Evolutionary conservation across 2,888 invertebrate genomes (phyloP).

Genomic region (Bimastos eiseni): DNA sequence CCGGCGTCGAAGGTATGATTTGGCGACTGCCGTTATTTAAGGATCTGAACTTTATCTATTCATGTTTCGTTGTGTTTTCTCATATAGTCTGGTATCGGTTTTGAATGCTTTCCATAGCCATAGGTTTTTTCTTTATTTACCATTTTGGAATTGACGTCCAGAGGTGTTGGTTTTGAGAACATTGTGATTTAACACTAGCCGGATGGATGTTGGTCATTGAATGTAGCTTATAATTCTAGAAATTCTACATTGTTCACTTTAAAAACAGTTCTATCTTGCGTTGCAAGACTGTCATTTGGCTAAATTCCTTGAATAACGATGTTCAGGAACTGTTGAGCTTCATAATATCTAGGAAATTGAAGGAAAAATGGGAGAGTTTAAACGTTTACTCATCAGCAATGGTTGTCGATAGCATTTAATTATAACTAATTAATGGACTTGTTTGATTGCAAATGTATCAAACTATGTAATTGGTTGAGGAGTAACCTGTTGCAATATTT

Average conservation of each 20-base stretch:
- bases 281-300: background rate
- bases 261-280: background rate
- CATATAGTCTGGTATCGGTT: background rate
- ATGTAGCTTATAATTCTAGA: background rate
- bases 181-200: too few relatives aligned
- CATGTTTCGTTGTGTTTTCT: background rate
- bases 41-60: conserved; percentile 10
- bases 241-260: background rate
- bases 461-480: background rate
- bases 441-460: background rate
- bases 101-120: background rate
- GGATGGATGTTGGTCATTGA: background rate
- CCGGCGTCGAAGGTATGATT: background rate
- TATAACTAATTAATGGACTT: background rate
- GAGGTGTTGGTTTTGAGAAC: background rate
- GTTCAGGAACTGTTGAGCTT: background rate
- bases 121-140: background rate
- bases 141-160: background rate
- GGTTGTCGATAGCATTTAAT: background rate
- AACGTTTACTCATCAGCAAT: background rate
- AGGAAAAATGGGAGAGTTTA: background rate
- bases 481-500: background rate
- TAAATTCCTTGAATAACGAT: background rate
- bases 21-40: background rate
- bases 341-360: background rate